A percentile compares a stretch with the other conserved stretches of the same genome.
phyloP scores from a whole-genome alignment of 2,888 invertebrate species.

The Pristionchus fissidentatus region DNA sequence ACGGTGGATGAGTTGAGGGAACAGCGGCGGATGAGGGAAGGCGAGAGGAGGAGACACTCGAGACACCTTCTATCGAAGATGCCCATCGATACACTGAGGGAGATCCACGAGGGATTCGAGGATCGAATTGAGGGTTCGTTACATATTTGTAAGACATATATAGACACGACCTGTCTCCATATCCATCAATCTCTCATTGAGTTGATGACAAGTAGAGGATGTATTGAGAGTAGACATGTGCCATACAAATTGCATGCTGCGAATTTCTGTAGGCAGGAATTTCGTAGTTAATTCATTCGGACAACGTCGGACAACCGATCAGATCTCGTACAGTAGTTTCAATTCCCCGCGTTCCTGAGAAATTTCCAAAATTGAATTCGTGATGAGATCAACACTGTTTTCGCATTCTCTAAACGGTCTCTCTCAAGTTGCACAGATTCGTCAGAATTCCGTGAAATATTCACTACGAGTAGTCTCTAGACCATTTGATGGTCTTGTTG shows the following conservation, averaged over 20 bases:
- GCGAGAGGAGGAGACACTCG: constrained; percentile 12
- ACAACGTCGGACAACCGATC: no score
- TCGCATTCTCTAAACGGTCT: no score
- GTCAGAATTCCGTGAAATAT: no score
- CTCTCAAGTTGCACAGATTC: no score
- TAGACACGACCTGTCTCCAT: no score
- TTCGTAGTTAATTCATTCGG: no score
- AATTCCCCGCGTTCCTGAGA: not conserved
- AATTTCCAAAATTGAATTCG: not conserved
- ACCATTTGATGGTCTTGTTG: constrained; percentile 16
- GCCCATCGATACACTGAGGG: constrained; percentile 93
- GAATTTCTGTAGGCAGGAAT: not conserved
- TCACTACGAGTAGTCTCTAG: not conserved
- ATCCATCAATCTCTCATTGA: no score
- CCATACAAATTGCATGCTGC: not conserved
- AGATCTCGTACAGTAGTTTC: no score
- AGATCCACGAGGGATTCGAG: constrained; percentile 93
- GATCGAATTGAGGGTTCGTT: constrained; percentile 87
- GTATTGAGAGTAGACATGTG: not conserved
- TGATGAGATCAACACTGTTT: no score
- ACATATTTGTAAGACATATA: constrained; percentile 29
- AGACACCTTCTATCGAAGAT: constrained; percentile 79
- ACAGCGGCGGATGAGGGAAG: not conserved
- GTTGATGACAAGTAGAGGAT: no score
- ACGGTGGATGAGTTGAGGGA: constrained; percentile 33